Evolutionary conservation across 2,113 vertebrate species (phyloP).

Genomic region (Muscicapa adusta): DNA sequence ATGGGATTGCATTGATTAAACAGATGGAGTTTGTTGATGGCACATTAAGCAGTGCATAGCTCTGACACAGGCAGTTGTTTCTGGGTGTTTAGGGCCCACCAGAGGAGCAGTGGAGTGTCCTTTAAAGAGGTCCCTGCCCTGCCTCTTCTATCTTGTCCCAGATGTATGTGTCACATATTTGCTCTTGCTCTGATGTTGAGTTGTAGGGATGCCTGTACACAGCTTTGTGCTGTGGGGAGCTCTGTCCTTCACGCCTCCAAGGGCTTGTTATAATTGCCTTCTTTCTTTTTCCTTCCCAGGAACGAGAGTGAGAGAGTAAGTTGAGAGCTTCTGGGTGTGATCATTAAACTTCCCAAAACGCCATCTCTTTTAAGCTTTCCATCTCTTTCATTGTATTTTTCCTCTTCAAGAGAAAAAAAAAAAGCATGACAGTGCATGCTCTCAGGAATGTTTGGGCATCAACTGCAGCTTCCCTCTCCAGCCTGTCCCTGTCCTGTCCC

Average conservation of each 20-base stretch:
- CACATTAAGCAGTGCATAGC: neutral
- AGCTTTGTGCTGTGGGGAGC: neutral
- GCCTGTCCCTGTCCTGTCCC: neutral
- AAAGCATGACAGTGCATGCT: accelerated
- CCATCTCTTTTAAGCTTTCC: neutral
- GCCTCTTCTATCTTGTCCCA: neutral
- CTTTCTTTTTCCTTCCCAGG: neutral
- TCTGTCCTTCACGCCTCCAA: neutral
- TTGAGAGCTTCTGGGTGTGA: neutral
- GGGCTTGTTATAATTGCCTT: neutral
- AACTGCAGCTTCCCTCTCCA: neutral
- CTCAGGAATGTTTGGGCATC: neutral
- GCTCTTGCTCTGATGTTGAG: neutral
- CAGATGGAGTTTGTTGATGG: neutral
- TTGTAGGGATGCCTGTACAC: neutral
- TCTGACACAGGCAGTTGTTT: neutral
- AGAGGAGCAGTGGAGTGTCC: neutral
- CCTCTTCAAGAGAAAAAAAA: neutral
- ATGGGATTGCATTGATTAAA: neutral
- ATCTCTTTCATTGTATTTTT: neutral
- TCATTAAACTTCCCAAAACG: neutral
- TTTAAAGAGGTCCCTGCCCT: neutral
- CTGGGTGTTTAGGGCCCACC: neutral
- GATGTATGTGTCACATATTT: neutral
- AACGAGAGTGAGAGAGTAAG: neutral